Conservation (phyloP, 2,113 vertebrate species). For the Semnopithecus entellus region DNA sequence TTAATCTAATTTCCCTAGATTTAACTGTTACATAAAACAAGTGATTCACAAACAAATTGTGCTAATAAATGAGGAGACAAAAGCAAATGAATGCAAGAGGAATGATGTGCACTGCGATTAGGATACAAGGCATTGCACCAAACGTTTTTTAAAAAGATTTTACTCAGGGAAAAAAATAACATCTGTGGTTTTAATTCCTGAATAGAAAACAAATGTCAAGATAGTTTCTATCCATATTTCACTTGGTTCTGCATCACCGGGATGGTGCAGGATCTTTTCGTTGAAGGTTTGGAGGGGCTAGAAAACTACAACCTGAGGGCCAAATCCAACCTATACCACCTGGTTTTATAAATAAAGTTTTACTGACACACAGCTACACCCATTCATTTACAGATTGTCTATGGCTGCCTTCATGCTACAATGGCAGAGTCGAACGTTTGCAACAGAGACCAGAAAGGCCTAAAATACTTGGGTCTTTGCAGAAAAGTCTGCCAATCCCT, state of each 20-base stretch:
- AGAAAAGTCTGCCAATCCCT: not conserved
- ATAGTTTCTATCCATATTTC: not conserved
- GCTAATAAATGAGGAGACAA: not conserved
- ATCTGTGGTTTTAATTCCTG: not conserved
- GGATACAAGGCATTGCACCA: not conserved
- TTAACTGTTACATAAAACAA: conserved; percentile 51
- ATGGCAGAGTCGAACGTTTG: not conserved
- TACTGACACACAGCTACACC: not conserved
- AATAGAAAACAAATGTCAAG: not conserved
- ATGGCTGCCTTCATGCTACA: rapidly evolving
- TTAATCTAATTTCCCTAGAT: conserved; percentile 51
- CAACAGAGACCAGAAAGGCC: not conserved
- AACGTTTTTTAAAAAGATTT: not conserved
- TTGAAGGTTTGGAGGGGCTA: not conserved
- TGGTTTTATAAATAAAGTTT: not conserved
- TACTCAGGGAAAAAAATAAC: not conserved
- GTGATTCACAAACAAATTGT: not conserved
- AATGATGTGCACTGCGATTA: not conserved
- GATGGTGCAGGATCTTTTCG: too few relatives aligned
- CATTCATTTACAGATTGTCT: not conserved
- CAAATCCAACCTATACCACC: too few relatives aligned
- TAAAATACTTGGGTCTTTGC: not conserved
- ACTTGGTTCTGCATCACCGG: rapidly evolving
- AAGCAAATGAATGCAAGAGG: not conserved
- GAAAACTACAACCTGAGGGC: not conserved